Base-by-base conservation (phyloP, 1,140 invertebrate species). In the Micrasema longulum region DNA sequence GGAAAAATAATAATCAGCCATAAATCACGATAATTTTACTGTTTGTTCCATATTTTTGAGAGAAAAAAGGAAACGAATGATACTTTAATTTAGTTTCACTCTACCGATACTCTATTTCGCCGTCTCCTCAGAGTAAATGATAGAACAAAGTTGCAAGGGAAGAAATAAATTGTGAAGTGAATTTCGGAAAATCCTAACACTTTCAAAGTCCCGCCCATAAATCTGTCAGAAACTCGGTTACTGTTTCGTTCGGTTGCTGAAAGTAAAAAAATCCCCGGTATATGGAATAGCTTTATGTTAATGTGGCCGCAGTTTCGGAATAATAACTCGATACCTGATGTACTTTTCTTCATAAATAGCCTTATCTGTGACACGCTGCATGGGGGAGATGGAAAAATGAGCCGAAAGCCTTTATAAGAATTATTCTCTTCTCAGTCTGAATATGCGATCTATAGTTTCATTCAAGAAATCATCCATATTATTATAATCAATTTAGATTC, bases 291-390 rank as follows among this genome's bases (percentile, higher is more conserved):
- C 36, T 69, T 69, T 62, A 69, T 69, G 52, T 50, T 52, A 64
- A 64, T 70, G 68, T 43, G 23, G 16, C 22, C 26, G 41, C 68
- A 63, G 68, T 63, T 70, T 70, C 18, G 50, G 68, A 70, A 70
- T 70, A 70, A 70, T 70, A 70, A 70, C 43, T 52, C 68, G 36
- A 70, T 70, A 70, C 47, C 10, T 70, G 48, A 70, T 64, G 48
- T 70, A 70, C 60, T 70, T 70, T 52, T 52, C 57, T 63, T 64
- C 68, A 70, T 70, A 70, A 70, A 70, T 70, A 52, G 52, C 35
- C 67, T 69, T 70, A 64, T 70, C 60, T 62, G 26, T 70, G 68
- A 63, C 68, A 63, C 2, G 38, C 47, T 26, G 36, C 26, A 70
- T 52, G 41, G 50, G 20, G 38, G 35, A 52, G 35, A 47, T 4